These are phyloP conservation scores for Myotis planiceps DNA, from an alignment of 2,797 vertebrate genomes.

Conservation along the genomic window DNA sequence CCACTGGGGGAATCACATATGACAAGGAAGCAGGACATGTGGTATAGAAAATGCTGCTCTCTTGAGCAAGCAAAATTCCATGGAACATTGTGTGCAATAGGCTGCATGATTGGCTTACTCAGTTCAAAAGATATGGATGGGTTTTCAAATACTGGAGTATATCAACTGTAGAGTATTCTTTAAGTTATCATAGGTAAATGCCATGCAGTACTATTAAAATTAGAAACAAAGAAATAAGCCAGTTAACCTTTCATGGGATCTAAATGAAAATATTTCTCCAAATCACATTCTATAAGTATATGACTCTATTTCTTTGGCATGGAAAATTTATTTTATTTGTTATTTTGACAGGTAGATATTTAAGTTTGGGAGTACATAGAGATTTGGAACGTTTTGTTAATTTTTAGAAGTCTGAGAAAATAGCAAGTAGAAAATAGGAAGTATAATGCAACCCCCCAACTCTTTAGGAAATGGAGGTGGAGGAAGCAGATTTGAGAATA, in stretches of 20 bases:
- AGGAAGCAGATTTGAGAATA: background rate
- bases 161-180: background rate
- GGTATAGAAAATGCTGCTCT: background rate
- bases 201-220: background rate
- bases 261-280: background rate
- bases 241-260: background rate
- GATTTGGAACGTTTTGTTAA: background rate
- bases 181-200: background rate
- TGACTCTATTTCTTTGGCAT: background rate
- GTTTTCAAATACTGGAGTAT: background rate
- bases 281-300: background rate
- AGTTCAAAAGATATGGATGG: background rate
- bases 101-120: background rate
- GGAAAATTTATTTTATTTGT: background rate
- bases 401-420: background rate
- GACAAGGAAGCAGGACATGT: background rate
- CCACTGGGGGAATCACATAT: rapidly evolving
- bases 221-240: background rate
- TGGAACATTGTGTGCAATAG: background rate
- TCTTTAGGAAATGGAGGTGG: background rate
- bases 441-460: background rate
- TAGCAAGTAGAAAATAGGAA: background rate
- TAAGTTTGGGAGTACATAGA: background rate
- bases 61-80: background rate
- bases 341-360: background rate